These are phyloP conservation scores for Octodon degus DNA, from an alignment of 2,113 vertebrate genomes.

Conservation along the genomic window DNA sequence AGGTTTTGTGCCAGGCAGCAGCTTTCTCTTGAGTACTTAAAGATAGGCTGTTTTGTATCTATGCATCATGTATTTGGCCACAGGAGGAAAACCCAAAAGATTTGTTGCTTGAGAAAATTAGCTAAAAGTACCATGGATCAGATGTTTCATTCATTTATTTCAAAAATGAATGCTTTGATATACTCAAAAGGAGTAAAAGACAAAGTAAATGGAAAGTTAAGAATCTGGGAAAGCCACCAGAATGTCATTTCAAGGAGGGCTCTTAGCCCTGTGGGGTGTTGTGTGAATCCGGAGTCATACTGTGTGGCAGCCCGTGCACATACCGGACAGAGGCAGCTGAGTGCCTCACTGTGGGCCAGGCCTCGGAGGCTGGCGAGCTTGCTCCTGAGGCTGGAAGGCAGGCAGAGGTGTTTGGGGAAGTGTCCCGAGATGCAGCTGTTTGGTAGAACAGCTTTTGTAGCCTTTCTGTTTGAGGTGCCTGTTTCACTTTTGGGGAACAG, in stretches of 20 bases:
- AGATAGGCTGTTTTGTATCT: neutral
- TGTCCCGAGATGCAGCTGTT: too few relatives aligned
- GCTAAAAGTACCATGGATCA: neutral
- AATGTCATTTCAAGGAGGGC: neutral
- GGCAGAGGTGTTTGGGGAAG: neutral
- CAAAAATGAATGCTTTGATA: neutral
- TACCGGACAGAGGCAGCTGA: too few relatives aligned
- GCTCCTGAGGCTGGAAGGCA: neutral
- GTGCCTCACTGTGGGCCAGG: too few relatives aligned
- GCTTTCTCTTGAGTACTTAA: neutral
- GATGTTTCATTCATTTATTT: constrained; percentile 6
- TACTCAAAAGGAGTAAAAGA: neutral
- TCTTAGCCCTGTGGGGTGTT: neutral
- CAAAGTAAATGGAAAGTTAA: neutral
- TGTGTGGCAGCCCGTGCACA: too few relatives aligned
- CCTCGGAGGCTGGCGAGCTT: neutral
- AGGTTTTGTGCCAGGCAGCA: neutral
- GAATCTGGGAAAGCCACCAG: neutral
- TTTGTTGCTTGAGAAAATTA: constrained; percentile 34
- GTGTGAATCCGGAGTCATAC: neutral
- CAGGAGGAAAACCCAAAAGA: neutral
- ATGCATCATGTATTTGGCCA: neutral
- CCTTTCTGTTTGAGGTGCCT: neutral
- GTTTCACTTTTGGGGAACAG: neutral
- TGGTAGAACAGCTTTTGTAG: neutral